phyloP scores from a whole-genome alignment of 2,113 vertebrate species.

The Dromas ardeola region DNA sequence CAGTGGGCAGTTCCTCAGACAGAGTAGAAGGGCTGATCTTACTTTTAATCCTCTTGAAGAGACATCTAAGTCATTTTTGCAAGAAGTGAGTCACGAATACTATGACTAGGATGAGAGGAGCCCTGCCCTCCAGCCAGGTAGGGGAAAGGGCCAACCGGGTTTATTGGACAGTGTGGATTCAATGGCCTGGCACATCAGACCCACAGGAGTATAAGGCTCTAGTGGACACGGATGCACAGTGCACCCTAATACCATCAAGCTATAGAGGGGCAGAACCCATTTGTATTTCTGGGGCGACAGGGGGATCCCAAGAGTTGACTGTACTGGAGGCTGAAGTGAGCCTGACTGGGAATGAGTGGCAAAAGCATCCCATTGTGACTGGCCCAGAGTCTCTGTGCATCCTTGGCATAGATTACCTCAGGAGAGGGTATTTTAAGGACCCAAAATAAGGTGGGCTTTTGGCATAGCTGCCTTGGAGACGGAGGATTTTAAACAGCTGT shows the following conservation, averaged over 20 bases:
- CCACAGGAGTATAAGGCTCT: not conserved
- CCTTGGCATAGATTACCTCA: not conserved
- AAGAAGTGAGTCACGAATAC: not conserved
- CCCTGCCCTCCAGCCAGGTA: not conserved
- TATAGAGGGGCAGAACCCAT: not conserved
- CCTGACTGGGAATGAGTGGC: not conserved
- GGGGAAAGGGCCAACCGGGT: not conserved
- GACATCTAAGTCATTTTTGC: not conserved
- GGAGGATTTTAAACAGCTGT: not conserved
- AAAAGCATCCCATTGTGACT: not conserved
- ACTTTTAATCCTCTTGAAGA: no score
- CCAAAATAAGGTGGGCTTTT: not conserved
- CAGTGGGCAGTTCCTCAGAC: no score
- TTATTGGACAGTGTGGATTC: not conserved
- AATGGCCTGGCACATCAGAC: not conserved
- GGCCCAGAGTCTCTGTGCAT: not conserved
- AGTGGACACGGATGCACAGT: not conserved
- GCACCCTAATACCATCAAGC: not conserved
- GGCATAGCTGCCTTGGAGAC: not conserved
- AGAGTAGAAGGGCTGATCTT: no score
- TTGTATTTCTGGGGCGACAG: not conserved
- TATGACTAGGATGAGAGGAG: not conserved
- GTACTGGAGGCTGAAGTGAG: not conserved
- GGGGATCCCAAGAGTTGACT: not conserved
- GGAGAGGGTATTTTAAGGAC: not conserved